A percentile compares a stretch with the other conserved stretches of the same genome.
phyloP scores from a whole-genome alignment of 2,888 invertebrate species.

The Ornithoptera priamus region DNA sequence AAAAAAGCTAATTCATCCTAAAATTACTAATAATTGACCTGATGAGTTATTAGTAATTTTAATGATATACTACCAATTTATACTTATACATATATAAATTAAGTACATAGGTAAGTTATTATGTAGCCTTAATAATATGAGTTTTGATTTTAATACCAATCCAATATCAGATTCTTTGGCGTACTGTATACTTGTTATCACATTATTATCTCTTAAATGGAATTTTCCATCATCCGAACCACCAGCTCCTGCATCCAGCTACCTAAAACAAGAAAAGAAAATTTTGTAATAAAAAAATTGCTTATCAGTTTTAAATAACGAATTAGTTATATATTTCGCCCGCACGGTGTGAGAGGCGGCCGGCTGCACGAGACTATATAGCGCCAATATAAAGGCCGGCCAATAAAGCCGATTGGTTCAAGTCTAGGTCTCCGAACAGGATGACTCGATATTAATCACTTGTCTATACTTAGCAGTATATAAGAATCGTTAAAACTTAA shows the following conservation, averaged over 20 bases:
- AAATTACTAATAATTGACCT: too few species aligned
- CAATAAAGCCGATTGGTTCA: conserved; percentile 55
- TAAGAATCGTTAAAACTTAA: conserved; percentile 1
- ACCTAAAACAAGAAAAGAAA: not conserved
- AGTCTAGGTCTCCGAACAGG: conserved; percentile 43
- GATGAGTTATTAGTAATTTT: too few species aligned
- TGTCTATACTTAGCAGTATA: conserved; percentile 3
- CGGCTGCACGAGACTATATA: conserved; percentile 26
- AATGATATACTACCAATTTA: too few species aligned
- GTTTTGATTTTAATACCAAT: too few species aligned
- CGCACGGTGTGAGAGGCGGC: conserved; percentile 40
- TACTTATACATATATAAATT: too few species aligned
- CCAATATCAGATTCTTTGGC: too few species aligned
- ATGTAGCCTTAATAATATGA: too few species aligned
- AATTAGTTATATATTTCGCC: not conserved
- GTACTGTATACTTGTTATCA: too few species aligned
- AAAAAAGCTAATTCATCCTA: too few species aligned
- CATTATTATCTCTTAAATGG: too few species aligned
- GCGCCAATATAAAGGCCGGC: conserved; percentile 46
- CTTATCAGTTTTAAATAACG: not conserved
- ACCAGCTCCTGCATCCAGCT: not conserved
- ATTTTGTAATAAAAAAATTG: not conserved
- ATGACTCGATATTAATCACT: conserved; percentile 20
- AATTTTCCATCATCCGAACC: too few species aligned
- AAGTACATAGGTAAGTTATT: too few species aligned